Evolutionary conservation across 2,888 invertebrate genomes (phyloP), one percentile per base, ranked within the genome.

Genomic region (Clusia tigrina): DNA sequence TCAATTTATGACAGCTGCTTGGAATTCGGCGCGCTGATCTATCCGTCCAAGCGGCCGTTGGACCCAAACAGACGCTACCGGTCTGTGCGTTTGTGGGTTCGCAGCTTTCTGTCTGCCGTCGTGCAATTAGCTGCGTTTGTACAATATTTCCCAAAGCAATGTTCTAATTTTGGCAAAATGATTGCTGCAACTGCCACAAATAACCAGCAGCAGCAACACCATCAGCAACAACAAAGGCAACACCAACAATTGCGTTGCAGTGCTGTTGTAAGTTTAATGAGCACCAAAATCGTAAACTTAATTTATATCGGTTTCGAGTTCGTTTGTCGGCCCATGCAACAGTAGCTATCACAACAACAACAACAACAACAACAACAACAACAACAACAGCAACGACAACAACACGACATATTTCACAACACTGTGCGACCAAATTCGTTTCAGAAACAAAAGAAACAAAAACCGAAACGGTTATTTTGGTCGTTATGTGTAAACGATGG

Each of bases 241-340:
- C 46, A 46, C 6, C 46, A 46, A 46, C 46, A 46, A 46, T 17
- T 5, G 15, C 22, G 46, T 12, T 46, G 15, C n/a, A 17, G 5
- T 51, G 51, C 20, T 60, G 71, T 66, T 57, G 69, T 56, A 71
- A 65, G 63, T 72, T 72, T 73, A 73, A 73, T 72, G 72, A 73
- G 71, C 72, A 68, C 72, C 71, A 72, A 73, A 73, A 69, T 62
- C 63, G 72, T 74, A 74, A 69, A 72, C 71, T 75, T 74, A 77
- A 79, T 77, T 77, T 79, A 77, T 78, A 75, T 66, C 67, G 67
- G 63, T 67, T 69, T 69, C 64, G 69, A 65, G 69, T 66, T 69
- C 71, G 74, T 70, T 76, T 78, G 77, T 74, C 72, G 67, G 71
- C 67, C 62, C 69, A 69, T 6, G 12, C 22, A 32, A 23, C 20